A percentile compares a stretch with the other conserved stretches of the same genome.
Evolutionary conservation across 2,797 vertebrate genomes (phyloP).

Genomic region (Apogon hyalosoma): DNA sequence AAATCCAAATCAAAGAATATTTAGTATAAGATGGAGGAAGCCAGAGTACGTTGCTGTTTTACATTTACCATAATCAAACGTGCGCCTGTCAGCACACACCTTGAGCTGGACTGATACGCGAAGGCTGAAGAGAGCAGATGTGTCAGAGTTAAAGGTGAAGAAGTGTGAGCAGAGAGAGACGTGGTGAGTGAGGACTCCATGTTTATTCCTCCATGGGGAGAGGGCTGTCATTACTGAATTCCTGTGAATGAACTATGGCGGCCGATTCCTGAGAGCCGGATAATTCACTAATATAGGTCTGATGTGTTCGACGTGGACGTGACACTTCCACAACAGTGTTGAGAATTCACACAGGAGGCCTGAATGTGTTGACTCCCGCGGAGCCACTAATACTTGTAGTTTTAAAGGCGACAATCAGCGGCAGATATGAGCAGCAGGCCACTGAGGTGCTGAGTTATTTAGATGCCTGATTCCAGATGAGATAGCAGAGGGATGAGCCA

Average conservation of each 20-base stretch:
- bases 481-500: constrained; percentile 35
- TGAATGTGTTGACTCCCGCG: constrained; percentile 10
- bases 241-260: constrained; percentile 80
- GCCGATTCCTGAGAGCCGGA: constrained; percentile 67
- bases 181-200: constrained; percentile 76
- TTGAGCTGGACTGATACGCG: constrained; percentile 33
- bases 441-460: constrained; percentile 49
- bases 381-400: constrained; percentile 40
- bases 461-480: constrained; percentile 25
- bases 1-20: constrained; percentile 19
- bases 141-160: constrained; percentile 43
- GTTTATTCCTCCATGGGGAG: constrained; percentile 79
- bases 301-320: constrained; percentile 47
- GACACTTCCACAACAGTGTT: constrained; percentile 55
- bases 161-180: constrained; percentile 53
- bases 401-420: constrained; percentile 25
- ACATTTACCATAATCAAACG: constrained; percentile 23
- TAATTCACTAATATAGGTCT: constrained; percentile 67
- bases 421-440: constrained; percentile 7
- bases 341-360: constrained; percentile 50
- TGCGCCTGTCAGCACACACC: constrained; percentile 49
- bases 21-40: not conserved
- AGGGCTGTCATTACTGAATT: constrained; percentile 81
- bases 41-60: not conserved
- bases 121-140: constrained; percentile 35